Base-by-base conservation (phyloP, 2,888 invertebrate genomes). In the Meiosimyza decipiens region DNA sequence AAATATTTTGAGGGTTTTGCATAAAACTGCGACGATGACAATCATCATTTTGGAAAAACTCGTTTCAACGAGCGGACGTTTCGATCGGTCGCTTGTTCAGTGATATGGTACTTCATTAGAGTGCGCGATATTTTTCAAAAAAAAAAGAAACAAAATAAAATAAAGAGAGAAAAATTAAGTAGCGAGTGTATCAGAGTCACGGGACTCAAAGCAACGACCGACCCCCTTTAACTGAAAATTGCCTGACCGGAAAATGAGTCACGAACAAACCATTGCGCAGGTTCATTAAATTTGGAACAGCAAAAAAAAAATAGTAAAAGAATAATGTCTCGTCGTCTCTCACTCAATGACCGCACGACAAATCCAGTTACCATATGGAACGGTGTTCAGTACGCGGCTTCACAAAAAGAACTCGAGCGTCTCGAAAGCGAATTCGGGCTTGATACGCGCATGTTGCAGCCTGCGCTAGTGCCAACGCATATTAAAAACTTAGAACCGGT, bases 31-130 rank as follows among this genome's bases (percentile, higher is more conserved):
- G 51, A 68, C 76, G 75, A 67, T 69, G 78, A 77, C 82, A 82
- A 83, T 81, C 80, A 82, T 80, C 83, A 83, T 84, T 84, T 83
- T 82, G 78, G 79, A 77, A 77, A 79, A 81, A 80, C 80, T 79
- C 78, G 81, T 80, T 81, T 78, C 80, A 79, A 79, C 77, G 82
- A 79, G 74, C 82, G 78, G 82, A 81, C 83, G 83, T 80, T 9
- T 40, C 9, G 40, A 40, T 9, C 40, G 40, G 22, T 69, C 52
- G 67, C 6, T 16, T 15, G 7, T 22, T 4, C 15, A 50, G 54
- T 18, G 22, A 6, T 28, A 40, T 28, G 40, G 52, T 60, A 3
- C 47, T 47, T 49, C 47, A 11, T 3, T 50, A 47, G 49, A 16
- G 13, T 16, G 5, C 16, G 15, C 51, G 22, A 18, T 49, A 22